Evolutionary conservation across 2,113 vertebrate genomes (phyloP), one percentile per base, ranked within the genome.

Genomic region (Cebidichthys violaceus): DNA sequence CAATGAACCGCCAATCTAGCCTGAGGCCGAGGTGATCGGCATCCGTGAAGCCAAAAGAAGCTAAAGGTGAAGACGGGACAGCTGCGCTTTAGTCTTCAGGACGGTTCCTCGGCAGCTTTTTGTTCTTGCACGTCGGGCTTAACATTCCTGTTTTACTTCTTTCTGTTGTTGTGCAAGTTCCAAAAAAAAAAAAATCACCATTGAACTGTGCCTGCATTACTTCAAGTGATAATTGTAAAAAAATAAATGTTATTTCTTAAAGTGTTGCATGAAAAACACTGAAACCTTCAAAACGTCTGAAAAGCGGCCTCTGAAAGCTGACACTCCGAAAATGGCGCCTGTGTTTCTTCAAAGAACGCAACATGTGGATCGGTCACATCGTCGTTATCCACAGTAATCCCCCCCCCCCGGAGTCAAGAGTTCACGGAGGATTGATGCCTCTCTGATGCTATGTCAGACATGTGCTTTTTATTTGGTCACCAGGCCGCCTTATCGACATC

Each of bases 401-500:
- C 54, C n/a, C 39, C 20, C 55, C n/a, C 39, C 20, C 55, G 4
- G 74, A 84, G 90, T 93, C 82, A 89, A 90, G 86, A 88, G 91
- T 94, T 92, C 92, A 92, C 4, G 14, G 75, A 88, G 88, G 90
- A 90, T 86, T 85, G 92, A 90, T 90, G 89, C 72, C 75, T 90
- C 88, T 86, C 87, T 87, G 86, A 70, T 81, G 84, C 82, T 83
- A 52, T 86, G 89, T 93, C 75, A 87, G 88, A 87, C 92, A 93
- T 89, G 84, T 94, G 93, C 86, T 92, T 92, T 92, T 82, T 85
- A 88, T 94, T 93, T 92, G 84, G 86, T 85, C 82, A 81, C 85
- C 88, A 86, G 86, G 85, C 62, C 81, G 84, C 74, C 86, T 92
- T 90, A 93, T 92, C 86, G 85, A 66, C 87, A 70, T 70, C 84